A percentile compares a stretch with the other conserved stretches of the same genome.
These are phyloP conservation scores for Chascanopsetta lugubris DNA, from an alignment of 2,113 vertebrate genomes.

Conservation along the genomic window DNA sequence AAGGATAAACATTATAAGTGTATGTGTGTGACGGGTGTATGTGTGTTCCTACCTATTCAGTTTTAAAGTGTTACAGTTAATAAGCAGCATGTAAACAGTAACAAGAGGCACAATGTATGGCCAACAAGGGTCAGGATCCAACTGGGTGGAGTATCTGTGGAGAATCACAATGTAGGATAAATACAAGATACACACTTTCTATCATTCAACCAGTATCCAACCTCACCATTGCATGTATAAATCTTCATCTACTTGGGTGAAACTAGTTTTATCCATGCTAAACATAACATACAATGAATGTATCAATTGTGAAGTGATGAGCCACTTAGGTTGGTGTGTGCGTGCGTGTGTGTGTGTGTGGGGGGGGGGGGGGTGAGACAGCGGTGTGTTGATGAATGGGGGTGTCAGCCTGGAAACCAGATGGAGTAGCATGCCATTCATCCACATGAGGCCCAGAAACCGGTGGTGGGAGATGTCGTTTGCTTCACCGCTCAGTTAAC, in stretches of 20 bases:
- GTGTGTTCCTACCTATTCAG: slow-evolving; percentile 81
- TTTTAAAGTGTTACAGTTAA: slow-evolving; percentile 84
- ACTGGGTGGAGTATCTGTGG: slow-evolving; percentile 84
- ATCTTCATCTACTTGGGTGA: too few species aligned
- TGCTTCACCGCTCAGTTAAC: slow-evolving; percentile 83
- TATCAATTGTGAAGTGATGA: too few species aligned
- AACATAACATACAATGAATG: too few species aligned
- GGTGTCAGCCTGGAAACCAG: slow-evolving; percentile 85
- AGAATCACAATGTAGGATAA: background rate
- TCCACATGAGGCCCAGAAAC: slow-evolving; percentile 74
- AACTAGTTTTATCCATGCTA: too few species aligned
- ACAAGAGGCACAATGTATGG: slow-evolving; percentile 83
- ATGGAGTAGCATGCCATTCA: slow-evolving; percentile 90
- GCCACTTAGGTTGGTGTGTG: too few species aligned
- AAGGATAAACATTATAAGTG: background rate
- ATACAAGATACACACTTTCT: background rate
- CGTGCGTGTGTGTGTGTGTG: too few species aligned
- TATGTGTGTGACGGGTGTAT: background rate
- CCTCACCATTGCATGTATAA: too few species aligned
- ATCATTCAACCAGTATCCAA: too few species aligned
- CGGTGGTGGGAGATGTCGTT: slow-evolving; percentile 89
- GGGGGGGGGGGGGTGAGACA: too few species aligned
- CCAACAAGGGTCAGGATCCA: slow-evolving; percentile 93
- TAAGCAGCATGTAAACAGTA: slow-evolving; percentile 84
- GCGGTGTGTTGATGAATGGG: too few species aligned